phyloP scores from a whole-genome alignment of 2,797 vertebrate genomes.

The Oryzias dopingdopingensis region DNA sequence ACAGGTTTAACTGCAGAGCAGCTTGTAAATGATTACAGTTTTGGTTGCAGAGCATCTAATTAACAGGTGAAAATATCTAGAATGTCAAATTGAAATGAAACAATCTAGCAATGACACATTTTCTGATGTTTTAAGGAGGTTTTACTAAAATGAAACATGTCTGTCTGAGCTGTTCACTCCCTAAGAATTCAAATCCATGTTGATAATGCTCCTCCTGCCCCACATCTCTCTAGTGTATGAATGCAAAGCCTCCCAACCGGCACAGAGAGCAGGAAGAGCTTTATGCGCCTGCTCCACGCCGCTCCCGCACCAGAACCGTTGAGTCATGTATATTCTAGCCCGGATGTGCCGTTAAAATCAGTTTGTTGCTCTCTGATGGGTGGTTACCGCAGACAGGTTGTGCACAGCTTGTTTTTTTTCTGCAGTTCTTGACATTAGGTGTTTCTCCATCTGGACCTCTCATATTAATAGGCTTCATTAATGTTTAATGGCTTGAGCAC shows the following conservation, averaged over 20 bases:
- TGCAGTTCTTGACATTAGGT: constrained; percentile 36
- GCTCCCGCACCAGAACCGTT: background rate
- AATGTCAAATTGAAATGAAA: no score
- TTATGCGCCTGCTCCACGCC: background rate
- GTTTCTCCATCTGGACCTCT: constrained; percentile 37
- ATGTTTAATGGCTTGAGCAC: constrained; percentile 58
- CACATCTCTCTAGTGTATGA: background rate
- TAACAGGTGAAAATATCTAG: no score
- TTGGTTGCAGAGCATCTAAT: no score
- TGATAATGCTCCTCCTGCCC: constrained; percentile 7
- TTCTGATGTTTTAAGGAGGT: constrained; percentile 34
- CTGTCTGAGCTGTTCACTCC: background rate
- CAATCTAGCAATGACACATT: background rate
- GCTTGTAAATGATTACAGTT: no score
- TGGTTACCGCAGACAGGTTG: constrained; percentile 19
- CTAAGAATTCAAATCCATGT: constrained; percentile 23
- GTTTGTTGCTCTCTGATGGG: constrained; percentile 13
- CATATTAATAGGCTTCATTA: constrained; percentile 59
- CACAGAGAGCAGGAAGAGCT: background rate
- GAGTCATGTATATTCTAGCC: background rate
- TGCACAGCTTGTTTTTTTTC: constrained; percentile 14
- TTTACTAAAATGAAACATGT: constrained; percentile 10
- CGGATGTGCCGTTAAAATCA: background rate
- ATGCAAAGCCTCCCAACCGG: background rate
- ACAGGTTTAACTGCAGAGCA: no score